Evolutionary conservation across 2,888 invertebrate genomes (phyloP), one percentile per base, ranked within the genome.

Genomic region (Cephus spinipes): DNA sequence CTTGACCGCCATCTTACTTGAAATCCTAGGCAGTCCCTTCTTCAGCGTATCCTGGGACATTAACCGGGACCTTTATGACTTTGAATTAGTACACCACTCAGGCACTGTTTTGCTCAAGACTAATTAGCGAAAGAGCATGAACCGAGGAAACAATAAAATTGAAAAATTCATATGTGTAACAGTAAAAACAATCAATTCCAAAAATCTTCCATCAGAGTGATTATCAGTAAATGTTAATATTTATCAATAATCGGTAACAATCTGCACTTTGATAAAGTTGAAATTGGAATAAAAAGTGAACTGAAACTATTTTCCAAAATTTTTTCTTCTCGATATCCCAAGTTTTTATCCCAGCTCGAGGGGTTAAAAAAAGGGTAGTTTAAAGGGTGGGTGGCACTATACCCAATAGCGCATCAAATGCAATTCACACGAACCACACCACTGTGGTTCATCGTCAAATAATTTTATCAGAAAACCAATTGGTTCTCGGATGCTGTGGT

Each of bases 1-100:
- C 83, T 84, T 82, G 77, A 79, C 76, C 79, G 76, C 79, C 80
- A 80, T 83, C 82, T 85, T 81, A 73, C 31, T 33, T 33, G 30
- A 36, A 76, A 74, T 78, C 73, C 77, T 68, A 40, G 36, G 68
- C 68, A 68, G 75, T 23, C 12, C 32, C 74, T 55, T 40, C 73
- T 71, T 77, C 68, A 35, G 31, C 68, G 71, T 77, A 75, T 32
- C 69, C 76, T 23, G 23, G 36, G 69, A 71, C 79, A 73, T 55
- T 55, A 71, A 68, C 79, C 77, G 77, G 79, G 81, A 81, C 80
- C 75, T 80, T 82, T 83, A 84, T 79, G 82, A 79, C 79, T 79
- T 55, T 73, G 81, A 80, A 76, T 80, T 79, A 78, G 68, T 78
- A 40, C 69, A 76, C 79, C 74, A 23, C 4, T 71, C 31, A 9